These are phyloP conservation scores for Poecilia velifera DNA, from an alignment of 2,797 vertebrate genomes.

Conservation along the genomic window DNA sequence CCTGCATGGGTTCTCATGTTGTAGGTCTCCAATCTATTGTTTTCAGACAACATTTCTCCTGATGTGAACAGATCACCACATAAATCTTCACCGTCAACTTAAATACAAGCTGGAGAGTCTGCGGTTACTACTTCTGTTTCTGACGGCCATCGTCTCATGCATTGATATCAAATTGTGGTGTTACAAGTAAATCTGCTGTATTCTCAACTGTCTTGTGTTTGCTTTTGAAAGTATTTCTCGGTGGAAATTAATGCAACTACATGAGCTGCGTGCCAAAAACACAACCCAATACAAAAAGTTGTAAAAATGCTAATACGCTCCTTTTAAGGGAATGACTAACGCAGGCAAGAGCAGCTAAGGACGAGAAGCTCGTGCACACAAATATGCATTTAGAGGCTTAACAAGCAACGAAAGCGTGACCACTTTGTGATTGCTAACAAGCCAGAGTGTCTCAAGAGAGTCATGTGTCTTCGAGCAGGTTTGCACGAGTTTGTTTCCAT, in stretches of 20 bases:
- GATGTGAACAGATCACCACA: not conserved
- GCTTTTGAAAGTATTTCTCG: not conserved
- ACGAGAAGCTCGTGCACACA: slow-evolving; percentile 27
- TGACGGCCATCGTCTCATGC: not conserved
- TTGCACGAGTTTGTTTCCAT: slow-evolving; percentile 51
- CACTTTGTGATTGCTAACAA: slow-evolving; percentile 70
- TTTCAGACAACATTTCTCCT: not conserved
- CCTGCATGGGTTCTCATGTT: not conserved
- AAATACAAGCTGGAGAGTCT: not conserved
- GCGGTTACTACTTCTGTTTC: not conserved
- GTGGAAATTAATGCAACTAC: not conserved
- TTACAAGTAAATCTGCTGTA: not conserved
- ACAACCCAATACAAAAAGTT: not conserved
- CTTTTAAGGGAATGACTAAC: slow-evolving; percentile 3
- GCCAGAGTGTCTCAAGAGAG: slow-evolving; percentile 50
- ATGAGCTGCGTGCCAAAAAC: not conserved
- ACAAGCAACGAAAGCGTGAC: slow-evolving; percentile 72
- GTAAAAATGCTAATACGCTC: not conserved
- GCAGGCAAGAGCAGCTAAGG: slow-evolving; percentile 19
- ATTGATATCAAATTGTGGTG: not conserved
- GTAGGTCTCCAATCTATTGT: not conserved
- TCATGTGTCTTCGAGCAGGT: slow-evolving; percentile 69
- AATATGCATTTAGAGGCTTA: slow-evolving; percentile 41
- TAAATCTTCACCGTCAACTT: not conserved
- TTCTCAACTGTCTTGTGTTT: not conserved